Evolutionary conservation across 2,113 vertebrate species (phyloP).

Genomic region (Pangasianodon hypophthalmus): DNA sequence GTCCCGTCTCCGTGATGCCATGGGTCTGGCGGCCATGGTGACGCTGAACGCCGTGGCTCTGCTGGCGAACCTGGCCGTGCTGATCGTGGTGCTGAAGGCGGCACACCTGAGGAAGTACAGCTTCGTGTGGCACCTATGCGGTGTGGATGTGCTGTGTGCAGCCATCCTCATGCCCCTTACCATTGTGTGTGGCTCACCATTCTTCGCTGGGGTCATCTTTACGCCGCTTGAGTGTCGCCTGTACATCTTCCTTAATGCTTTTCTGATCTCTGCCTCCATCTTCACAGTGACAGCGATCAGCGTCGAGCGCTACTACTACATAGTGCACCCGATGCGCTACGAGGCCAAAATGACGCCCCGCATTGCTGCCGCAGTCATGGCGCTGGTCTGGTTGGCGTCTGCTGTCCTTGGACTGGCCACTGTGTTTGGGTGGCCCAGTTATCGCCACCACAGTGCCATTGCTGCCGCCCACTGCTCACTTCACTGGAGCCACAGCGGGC

Average conservation of each 20-base stretch:
- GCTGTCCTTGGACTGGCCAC: conserved; percentile 77
- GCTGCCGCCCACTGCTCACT: conserved; percentile 81
- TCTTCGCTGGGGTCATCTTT: conserved; percentile 82
- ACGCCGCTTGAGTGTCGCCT: conserved; percentile 84
- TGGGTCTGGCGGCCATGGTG: conserved; percentile 83
- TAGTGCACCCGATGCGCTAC: conserved; percentile 89
- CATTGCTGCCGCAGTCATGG: conserved; percentile 78
- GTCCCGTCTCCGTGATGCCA: conserved; percentile 75
- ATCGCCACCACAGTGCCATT: conserved; percentile 76
- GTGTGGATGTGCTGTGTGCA: conserved; percentile 88
- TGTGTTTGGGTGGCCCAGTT: conserved; percentile 79
- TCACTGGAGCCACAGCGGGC: conserved; percentile 80
- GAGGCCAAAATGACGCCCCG: conserved; percentile 85
- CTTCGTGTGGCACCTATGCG: conserved; percentile 88
- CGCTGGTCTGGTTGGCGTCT: conserved; percentile 84
- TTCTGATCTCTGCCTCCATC: conserved; percentile 87
- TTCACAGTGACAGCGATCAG: conserved; percentile 89
- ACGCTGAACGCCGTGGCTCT: conserved; percentile 82
- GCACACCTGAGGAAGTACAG: conserved; percentile 85
- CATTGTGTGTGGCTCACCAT: conserved; percentile 85
- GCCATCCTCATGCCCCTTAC: conserved; percentile 91
- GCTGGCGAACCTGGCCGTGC: conserved; percentile 82
- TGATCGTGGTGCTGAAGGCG: conserved; percentile 84
- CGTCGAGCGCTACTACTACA: conserved; percentile 90
- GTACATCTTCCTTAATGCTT: conserved; percentile 87